Base-by-base conservation (phyloP, 2,797 vertebrate genomes). In the Diceros bicornis region DNA sequence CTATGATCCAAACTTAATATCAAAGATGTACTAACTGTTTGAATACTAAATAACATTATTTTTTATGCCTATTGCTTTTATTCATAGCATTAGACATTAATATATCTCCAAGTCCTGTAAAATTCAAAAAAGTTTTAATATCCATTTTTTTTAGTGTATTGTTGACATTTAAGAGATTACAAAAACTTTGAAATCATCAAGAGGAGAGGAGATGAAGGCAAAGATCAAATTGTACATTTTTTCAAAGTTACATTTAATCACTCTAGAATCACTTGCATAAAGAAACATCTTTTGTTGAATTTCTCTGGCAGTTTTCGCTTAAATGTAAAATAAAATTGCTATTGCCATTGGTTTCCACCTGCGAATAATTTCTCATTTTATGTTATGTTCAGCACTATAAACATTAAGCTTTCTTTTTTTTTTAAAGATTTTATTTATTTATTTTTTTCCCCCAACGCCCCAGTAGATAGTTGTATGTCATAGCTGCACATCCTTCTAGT, bases 51-150 rank as follows among this genome's bases (percentile, higher is more conserved):
- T 61, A 47, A 4, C 74, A 83, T 57, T 74, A 81, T 69, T 94
- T 94, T 90, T 94, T 92, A 64, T 74, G 17, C 64, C 13, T 12
- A 29, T 79, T 87, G 32, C 79, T 84, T 78, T 62, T 52, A 86
- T 11, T 69, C 17, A n/a, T 85, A 4, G 3, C 86, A 64, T 37
- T 85, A 32, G 7, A 18, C 41, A 55, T 61, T 66, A 77, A 72
- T 62, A 4, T 72, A 62, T 17, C 29, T 2, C 32, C 29, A 82
- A 34, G 21, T 79, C 7, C 57, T 79, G 50, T 37, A 64, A 37
- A 71, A 69, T 89, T 29, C 11, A 27, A 85, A 93, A 37, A 41
- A 16, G 71, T 59, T 89, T 41, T 29, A 79, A 27, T 34, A 34
- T 74, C 6, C 20, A 9, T 85, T 69, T 93, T 93, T 9, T 79